Evolutionary conservation across 2,797 vertebrate genomes (phyloP), one percentile per base, ranked within the genome.

Genomic region (Chaunax sp.): DNA sequence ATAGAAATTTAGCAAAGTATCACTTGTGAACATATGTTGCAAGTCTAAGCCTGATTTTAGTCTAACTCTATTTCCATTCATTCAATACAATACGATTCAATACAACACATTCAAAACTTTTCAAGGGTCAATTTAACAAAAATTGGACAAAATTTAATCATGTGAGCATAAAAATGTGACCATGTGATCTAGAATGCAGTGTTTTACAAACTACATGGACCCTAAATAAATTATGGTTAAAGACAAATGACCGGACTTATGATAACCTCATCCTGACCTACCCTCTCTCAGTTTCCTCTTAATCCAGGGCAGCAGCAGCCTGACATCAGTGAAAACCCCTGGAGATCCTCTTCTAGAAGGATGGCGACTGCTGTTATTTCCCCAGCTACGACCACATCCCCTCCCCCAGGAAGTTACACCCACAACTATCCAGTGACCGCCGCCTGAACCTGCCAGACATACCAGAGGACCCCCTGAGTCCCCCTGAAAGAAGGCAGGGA

Each of bases 401-500:
- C 95, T 95, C 4, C 96, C 96, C 95, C 96, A 97, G 58, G 96
- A 98, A 12, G 95, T 94, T 20, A 97, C 89, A 3, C 96, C 97
- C 63, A 93, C 81, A 0, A 91, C 90, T 25, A 91, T 94, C 96
- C 94, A 96, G 35, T 72, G 62, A 3, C 94, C 87, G 0, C 87
- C 78, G 22, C 80, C 90, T 41, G 92, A 75, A 57, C 64, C 72
- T 18, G 61, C 84, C 0, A 12, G 78, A 83, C 96, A 98, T 51
- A 95, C 72, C n/a, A 98, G 90, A 20, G 95, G 93, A 7, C 95
- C 94, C 44, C 96, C 95, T 0, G 96, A 98, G 72, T 97, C 96
- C 38, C 96, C 96, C 97, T 98, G 71, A 6, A 30, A 1, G 9
- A 53, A 7, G 40, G 70, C 66, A 50, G 5, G 37, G 46, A 28